Evolutionary conservation across 2,888 invertebrate genomes (phyloP).

Genomic region (Folsomia candida): DNA sequence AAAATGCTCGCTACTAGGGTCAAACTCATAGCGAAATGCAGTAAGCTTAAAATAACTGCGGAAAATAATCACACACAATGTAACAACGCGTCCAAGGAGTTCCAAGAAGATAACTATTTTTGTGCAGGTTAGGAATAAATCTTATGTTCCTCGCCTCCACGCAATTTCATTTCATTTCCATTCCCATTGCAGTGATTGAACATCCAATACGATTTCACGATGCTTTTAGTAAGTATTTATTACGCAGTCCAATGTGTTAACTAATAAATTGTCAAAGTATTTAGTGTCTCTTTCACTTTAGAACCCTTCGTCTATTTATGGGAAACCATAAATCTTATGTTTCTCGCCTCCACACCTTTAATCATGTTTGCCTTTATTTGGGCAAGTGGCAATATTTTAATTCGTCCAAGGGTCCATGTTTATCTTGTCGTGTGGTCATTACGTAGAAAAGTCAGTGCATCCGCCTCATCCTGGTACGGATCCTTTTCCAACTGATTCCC

Average conservation of each 20-base stretch:
- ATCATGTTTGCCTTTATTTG: not conserved
- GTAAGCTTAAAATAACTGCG: not conserved
- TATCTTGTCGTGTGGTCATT: no score
- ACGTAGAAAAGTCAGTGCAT: constrained; percentile 1
- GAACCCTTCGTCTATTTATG: not conserved
- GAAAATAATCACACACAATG: not conserved
- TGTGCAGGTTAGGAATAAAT: no score
- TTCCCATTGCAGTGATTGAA: constrained; percentile 4
- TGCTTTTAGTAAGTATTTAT: constrained; percentile 1
- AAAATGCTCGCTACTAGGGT: not conserved
- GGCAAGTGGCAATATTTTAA: no score
- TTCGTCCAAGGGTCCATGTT: no score
- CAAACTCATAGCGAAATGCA: not conserved
- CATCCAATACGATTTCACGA: not conserved
- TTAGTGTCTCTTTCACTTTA: not conserved
- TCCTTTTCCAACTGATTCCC: not conserved
- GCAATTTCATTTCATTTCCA: no score
- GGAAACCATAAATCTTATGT: not conserved
- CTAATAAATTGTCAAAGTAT: not conserved
- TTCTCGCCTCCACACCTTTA: not conserved
- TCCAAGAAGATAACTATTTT: constrained; percentile 6
- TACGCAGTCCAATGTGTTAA: not conserved
- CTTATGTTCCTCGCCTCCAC: no score
- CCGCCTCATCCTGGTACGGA: not conserved
- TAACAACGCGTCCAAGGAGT: not conserved